These are phyloP conservation scores for Gracilinanus agilis DNA, from an alignment of 2,113 vertebrate genomes.

Conservation along the genomic window DNA sequence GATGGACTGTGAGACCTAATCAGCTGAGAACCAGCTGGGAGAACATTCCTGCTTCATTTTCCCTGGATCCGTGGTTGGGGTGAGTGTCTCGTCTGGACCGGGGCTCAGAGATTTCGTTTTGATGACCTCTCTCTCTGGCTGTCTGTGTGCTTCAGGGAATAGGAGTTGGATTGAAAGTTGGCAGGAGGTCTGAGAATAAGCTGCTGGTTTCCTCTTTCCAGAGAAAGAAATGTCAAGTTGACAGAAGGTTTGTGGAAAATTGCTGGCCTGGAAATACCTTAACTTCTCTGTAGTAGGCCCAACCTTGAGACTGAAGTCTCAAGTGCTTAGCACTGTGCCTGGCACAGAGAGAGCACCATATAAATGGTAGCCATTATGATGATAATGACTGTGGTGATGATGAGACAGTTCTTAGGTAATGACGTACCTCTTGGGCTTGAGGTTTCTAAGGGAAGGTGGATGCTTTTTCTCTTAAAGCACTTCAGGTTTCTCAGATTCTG, in stretches of 20 bases:
- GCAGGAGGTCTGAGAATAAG: not conserved
- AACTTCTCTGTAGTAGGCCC: not conserved
- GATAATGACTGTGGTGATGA: not conserved
- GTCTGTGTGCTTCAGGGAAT: not conserved
- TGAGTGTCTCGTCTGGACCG: not conserved
- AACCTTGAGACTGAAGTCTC: constrained; percentile 8
- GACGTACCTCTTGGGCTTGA: not conserved
- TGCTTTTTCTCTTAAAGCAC: not conserved
- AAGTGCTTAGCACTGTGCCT: not conserved
- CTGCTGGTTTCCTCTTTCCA: constrained; percentile 36
- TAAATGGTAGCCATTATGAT: not conserved
- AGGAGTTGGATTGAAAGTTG: not conserved
- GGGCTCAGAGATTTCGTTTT: not conserved
- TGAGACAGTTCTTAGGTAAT: not conserved
- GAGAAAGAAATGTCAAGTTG: not conserved
- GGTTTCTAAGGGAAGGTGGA: not conserved
- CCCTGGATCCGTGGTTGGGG: constrained; percentile 30
- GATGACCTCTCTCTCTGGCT: constrained; percentile 15
- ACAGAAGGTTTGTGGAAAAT: constrained; percentile 45
- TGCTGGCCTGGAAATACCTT: constrained; percentile 41
- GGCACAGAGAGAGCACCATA: not conserved
- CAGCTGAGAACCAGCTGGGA: constrained; percentile 37
- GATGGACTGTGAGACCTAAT: constrained; percentile 59
- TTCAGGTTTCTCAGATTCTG: not conserved
- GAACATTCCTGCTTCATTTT: constrained; percentile 40